Conservation (phyloP, 2,113 vertebrate species). For the Nyctibius bracteatus region DNA sequence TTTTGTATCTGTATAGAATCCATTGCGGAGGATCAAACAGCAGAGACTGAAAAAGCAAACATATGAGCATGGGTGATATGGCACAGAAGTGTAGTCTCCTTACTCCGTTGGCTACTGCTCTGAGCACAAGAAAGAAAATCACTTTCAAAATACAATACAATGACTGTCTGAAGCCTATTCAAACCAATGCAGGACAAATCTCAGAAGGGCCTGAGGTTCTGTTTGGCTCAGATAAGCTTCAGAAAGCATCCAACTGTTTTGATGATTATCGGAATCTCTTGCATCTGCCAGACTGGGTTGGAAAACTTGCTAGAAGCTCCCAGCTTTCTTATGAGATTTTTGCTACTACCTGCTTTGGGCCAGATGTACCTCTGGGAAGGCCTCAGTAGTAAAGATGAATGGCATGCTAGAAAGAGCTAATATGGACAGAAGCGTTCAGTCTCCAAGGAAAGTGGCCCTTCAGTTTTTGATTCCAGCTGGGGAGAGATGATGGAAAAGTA, state of each 20-base stretch:
- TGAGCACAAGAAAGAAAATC: not conserved
- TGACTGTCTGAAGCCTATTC: not conserved
- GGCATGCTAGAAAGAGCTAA: not conserved
- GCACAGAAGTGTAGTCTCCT: not conserved
- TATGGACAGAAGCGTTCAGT: not conserved
- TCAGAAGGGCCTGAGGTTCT: constrained; percentile 18
- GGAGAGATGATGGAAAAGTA: not conserved
- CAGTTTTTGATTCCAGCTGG: not conserved
- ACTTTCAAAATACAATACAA: not conserved
- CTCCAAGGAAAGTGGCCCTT: not conserved
- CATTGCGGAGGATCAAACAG: not conserved
- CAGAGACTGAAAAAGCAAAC: not conserved
- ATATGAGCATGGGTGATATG: not conserved
- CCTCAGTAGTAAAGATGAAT: not conserved
- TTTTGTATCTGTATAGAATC: not conserved
- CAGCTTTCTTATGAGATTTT: not conserved
- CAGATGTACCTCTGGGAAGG: not conserved
- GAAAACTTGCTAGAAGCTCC: not conserved
- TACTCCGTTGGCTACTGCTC: not conserved
- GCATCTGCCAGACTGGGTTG: not conserved
- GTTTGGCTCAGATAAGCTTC: constrained; percentile 59
- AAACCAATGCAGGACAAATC: not conserved
- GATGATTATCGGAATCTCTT: constrained; percentile 7
- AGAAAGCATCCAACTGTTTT: not conserved
- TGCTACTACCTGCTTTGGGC: not conserved